Base-by-base conservation (phyloP, 2,888 invertebrate genomes). In the Euplexia lucipara region DNA sequence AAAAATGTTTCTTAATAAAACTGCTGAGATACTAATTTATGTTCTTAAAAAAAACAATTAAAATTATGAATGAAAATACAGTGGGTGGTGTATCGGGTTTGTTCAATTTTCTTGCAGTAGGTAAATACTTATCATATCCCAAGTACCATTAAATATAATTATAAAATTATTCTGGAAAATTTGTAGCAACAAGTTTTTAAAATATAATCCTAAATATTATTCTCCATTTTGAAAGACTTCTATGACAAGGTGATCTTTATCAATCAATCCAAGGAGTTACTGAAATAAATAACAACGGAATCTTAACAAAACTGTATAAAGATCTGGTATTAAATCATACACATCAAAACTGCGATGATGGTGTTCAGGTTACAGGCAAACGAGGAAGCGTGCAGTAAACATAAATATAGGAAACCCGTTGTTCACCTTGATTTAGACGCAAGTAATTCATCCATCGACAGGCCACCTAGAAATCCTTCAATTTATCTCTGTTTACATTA, bases 401-500 rank as follows among this genome's bases (percentile, higher is more conserved):
- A 69, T 48, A 59, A 67, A 60, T 47, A 52, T 37, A 44, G 35
- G 56, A 69, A 75, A 65, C 44, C 45, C 45, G 58, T 52, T 62
- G 37, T 52, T 64, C 34, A 57, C 61, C 63, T 75, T 66, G 59
- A 66, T 68, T 49, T 48, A 63, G 44, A 71, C 45, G 49, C 34
- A 61, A 71, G 39, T 69, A 69, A 61, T 64, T 67, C 72, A 54
- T 62, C 64, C 57, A 69, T 54, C 66, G 34, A 32, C 62, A 26
- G 44, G 12, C 18, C 41, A 59, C 37, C 30, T 47, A 69, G 35
- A 71, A 71, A 75, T 71, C 58, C 44, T 58, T 79, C 45, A 61
- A 56, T 72, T 41, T 66, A 61, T 52, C n/a, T 35, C 10, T 69
- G 76, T 75, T 74, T 74, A 67, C 14, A 59, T 56, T 66, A 8